phyloP scores from a whole-genome alignment of 2,113 vertebrate species.

The Tamias sibiricus region DNA sequence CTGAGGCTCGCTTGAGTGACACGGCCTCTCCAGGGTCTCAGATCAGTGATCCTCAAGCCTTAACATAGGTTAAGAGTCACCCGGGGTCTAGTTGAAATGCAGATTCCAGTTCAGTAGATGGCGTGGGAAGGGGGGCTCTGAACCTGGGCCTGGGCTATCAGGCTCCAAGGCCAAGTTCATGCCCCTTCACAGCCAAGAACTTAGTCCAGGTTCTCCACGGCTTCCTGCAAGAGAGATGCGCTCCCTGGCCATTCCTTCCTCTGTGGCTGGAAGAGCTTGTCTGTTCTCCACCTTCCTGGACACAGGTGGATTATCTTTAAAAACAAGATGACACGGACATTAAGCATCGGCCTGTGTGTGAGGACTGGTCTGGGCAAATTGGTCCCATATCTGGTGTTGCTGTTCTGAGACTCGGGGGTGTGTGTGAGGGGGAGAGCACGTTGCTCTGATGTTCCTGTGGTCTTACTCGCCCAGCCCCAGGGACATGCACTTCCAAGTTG shows the following conservation, averaged over 20 bases:
- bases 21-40: background rate
- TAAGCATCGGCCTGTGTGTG: background rate
- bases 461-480: background rate
- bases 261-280: background rate
- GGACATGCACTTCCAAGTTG: background rate
- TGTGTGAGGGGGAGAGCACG: background rate
- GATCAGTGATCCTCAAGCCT: background rate
- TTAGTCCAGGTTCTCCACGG: rapidly evolving
- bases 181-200: background rate
- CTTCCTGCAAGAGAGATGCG: rapidly evolving
- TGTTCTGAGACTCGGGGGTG: background rate
- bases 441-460: background rate
- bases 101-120: background rate
- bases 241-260: background rate
- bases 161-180: background rate
- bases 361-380: background rate
- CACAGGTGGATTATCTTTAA: background rate
- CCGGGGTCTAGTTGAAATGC: background rate
- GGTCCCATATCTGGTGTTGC: background rate
- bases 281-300: background rate
- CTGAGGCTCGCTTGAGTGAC: background rate
- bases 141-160: background rate
- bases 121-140: background rate
- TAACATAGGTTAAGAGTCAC: background rate
- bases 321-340: background rate